Percentiles rank a stretch among this genome's conserved stretches.
phyloP scores from a whole-genome alignment of 2,113 vertebrate genomes.

The Theristicus caerulescens region DNA sequence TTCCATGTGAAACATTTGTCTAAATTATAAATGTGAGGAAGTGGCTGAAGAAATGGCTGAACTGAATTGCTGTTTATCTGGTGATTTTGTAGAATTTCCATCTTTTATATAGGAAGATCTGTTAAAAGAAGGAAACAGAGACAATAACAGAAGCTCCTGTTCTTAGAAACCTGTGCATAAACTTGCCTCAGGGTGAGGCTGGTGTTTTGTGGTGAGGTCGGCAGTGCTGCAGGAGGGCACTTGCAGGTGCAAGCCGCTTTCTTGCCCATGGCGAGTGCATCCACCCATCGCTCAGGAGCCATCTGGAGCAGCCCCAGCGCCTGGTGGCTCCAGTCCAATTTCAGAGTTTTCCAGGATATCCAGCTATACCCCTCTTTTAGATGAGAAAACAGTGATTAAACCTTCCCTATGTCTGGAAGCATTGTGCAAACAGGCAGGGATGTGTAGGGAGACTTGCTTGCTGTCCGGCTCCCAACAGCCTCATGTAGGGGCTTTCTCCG shows the following conservation, averaged over 20 bases:
- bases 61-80: not conserved
- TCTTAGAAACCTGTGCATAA: not conserved
- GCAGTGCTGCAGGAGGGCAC: not conserved
- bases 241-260: not conserved
- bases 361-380: not conserved
- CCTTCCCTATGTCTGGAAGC: not conserved
- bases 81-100: not conserved
- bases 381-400: not conserved
- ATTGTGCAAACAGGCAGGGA: accelerated
- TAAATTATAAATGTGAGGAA: not conserved
- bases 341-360: not conserved
- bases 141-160: not conserved
- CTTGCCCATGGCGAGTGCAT: accelerated
- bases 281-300: accelerated
- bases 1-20: not conserved
- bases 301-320: not conserved
- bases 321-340: not conserved
- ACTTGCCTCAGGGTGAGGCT: accelerated
- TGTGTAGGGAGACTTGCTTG: not conserved
- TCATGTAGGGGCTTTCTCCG: accelerated
- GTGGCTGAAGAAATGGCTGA: not conserved
- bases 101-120: not conserved
- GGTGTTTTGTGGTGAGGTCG: not conserved
- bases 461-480: not conserved
- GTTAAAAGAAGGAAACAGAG: not conserved